Conservation (phyloP, 2,797 vertebrate species). For the Adrianichthys oophorus region DNA sequence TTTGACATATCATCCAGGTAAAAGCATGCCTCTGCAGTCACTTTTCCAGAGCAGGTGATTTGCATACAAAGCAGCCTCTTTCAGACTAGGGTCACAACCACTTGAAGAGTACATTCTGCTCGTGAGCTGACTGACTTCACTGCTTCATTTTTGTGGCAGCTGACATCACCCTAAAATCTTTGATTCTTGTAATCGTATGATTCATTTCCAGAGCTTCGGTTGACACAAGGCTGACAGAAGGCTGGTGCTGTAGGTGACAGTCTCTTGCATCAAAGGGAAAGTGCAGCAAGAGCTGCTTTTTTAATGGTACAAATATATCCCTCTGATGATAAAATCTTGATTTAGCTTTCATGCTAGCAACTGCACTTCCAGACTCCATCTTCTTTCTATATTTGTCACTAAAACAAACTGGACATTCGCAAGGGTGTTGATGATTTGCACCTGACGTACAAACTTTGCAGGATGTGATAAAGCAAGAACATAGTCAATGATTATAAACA, state of each 20-base stretch:
- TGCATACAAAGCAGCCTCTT: conserved; percentile 31
- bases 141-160: conserved; percentile 13
- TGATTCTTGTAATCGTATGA: conserved; percentile 30
- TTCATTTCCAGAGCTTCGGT: conserved; percentile 20
- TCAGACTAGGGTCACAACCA: conserved; percentile 23
- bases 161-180: conserved; percentile 16
- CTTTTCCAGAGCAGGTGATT: conserved; percentile 21
- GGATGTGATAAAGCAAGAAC: conserved; percentile 24
- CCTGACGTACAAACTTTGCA: neutral
- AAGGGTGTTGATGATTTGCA: conserved; percentile 21
- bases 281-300: conserved; percentile 5
- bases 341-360: conserved; percentile 20
- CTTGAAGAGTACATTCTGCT: conserved; percentile 13
- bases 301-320: conserved; percentile 19
- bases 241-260: conserved; percentile 33
- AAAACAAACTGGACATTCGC: conserved; percentile 32
- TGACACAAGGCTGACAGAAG: conserved; percentile 22
- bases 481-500: conserved; percentile 39
- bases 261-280: conserved; percentile 40
- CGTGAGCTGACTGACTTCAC: conserved; percentile 13
- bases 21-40: conserved; percentile 22
- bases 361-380: conserved; percentile 28
- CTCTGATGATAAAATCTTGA: conserved; percentile 23
- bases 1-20: conserved; percentile 53
- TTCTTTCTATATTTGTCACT: conserved; percentile 35